Evolutionary conservation across 2,113 vertebrate genomes (phyloP), one percentile per base, ranked within the genome.

Genomic region (Ailurus styani): DNA sequence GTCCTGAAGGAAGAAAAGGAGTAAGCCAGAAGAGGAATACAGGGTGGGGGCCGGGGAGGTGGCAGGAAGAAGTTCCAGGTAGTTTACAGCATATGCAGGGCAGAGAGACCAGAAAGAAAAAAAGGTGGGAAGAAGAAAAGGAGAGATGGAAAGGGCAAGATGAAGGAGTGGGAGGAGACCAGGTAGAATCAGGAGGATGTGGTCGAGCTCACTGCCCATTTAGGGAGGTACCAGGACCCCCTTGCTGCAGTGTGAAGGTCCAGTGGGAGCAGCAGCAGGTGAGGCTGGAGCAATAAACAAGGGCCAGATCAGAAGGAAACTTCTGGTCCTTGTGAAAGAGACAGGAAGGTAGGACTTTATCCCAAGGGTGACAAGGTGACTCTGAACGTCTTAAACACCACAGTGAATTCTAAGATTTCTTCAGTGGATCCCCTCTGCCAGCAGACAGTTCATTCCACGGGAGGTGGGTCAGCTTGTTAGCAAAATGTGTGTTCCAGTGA

Each of bases 1-100:
- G 25, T 55, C n/a, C 86, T 75, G 52, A 57, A 91, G 78, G 31
- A 40, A 77, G 45, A 31, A 84, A 64, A 83, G 81, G 29, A 95
- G 5, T 27, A 17, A 73, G 40, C 57, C 14, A 21, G 15, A 45
- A 79, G 34, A 54, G 50, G 45, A 57, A 20, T 3, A n/a, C 37
- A 37, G 62, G 6, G 6, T n/a, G 27, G 20, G 25, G 12, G 23
- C 7, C 0, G 64, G 64, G 29, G 64, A 10, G 60, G 54, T 7
- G 27, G 29, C 31, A 10, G 29, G 25, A 84, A 52, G 34, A 75
- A 0, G 18, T 70, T 95, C 20, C 15, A 45, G 70, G 3, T 21
- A 57, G 70, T 60, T 42, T 25, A 50, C 0, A 45, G 34, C 8
- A 27, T 0, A 14, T 42, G 3, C 2, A 13, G 57, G 66, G 14